A percentile compares a stretch with the other conserved stretches of the same genome.
Evolutionary conservation across 2,797 vertebrate species (phyloP).

Genomic region (Apogon talboti): DNA sequence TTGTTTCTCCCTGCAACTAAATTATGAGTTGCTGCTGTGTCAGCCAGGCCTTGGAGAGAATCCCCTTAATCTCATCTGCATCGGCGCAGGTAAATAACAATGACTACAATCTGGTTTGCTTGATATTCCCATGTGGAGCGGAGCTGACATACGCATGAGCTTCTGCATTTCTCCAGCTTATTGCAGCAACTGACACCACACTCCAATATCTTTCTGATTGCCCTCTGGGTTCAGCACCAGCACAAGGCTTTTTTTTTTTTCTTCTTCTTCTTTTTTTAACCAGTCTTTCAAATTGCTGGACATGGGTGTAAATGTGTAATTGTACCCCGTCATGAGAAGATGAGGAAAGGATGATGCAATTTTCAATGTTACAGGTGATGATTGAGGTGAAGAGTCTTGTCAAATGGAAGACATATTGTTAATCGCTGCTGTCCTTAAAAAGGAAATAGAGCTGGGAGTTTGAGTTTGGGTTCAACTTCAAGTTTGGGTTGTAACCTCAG

Average conservation of each 20-base stretch:
- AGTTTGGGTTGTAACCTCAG: no score
- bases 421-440: no score
- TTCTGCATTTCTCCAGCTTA: slow-evolving; percentile 15
- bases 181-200: slow-evolving; percentile 23
- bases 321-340: slow-evolving; percentile 6
- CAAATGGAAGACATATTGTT: not conserved
- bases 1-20: slow-evolving; percentile 28
- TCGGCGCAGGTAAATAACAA: slow-evolving; percentile 40
- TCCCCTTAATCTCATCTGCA: slow-evolving; percentile 44
- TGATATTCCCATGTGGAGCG: not conserved
- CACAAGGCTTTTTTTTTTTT: slow-evolving; percentile 4
- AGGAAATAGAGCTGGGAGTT: no score
- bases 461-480: no score
- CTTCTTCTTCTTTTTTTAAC: not conserved
- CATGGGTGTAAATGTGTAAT: slow-evolving; percentile 1
- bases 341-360: slow-evolving; percentile 25
- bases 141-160: slow-evolving; percentile 7
- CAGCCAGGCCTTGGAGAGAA: slow-evolving; percentile 21
- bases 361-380: not conserved
- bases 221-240: slow-evolving; percentile 34
- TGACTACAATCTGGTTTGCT: slow-evolving; percentile 28
- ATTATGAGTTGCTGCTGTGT: slow-evolving; percentile 37
- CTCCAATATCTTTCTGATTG: slow-evolving; percentile 23
- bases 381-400: not conserved
- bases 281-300: slow-evolving; percentile 24